These are phyloP conservation scores for Tachyglossus aculeatus DNA, from an alignment of 2,797 vertebrate genomes.

Conservation along the genomic window DNA sequence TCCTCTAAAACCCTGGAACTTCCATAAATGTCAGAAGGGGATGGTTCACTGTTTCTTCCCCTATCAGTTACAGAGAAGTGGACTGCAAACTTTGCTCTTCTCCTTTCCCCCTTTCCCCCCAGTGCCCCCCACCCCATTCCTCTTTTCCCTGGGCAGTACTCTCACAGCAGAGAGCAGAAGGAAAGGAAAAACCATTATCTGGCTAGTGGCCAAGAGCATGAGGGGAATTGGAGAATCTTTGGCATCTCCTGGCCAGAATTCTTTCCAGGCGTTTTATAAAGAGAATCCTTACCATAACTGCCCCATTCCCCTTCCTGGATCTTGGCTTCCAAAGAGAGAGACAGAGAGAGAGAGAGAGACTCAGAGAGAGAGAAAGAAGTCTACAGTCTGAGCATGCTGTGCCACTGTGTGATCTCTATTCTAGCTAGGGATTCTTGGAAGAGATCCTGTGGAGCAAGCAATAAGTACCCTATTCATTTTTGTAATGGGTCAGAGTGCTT, in stretches of 20 bases:
- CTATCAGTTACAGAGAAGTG: conserved; percentile 50
- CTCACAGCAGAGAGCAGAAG: conserved; percentile 57
- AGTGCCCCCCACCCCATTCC: conserved; percentile 26
- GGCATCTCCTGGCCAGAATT: conserved; percentile 64
- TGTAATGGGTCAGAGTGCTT: background rate
- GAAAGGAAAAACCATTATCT: conserved; percentile 71
- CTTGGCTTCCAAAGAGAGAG: background rate
- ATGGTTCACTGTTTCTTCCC: conserved; percentile 44
- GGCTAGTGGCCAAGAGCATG: conserved; percentile 62
- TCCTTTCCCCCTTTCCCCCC: conserved; percentile 30
- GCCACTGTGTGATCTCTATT: background rate
- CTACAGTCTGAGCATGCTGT: background rate
- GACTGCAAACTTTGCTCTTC: conserved; percentile 42
- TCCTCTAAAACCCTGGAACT: conserved; percentile 34
- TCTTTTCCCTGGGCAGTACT: conserved; percentile 31
- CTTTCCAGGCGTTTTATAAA: conserved; percentile 57
- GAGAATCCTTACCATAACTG: conserved; percentile 17
- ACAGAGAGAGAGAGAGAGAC: no score
- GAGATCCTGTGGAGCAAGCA: conserved; percentile 9
- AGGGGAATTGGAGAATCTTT: conserved; percentile 69
- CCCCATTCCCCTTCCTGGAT: background rate
- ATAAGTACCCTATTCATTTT: background rate
- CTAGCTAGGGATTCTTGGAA: background rate
- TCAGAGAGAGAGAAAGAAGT: background rate
- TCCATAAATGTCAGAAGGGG: conserved; percentile 66